A percentile compares a stretch with the other conserved stretches of the same genome.
These are phyloP conservation scores for Monomorium pharaonis DNA, from an alignment of 1,140 invertebrate species.

Conservation along the genomic window DNA sequence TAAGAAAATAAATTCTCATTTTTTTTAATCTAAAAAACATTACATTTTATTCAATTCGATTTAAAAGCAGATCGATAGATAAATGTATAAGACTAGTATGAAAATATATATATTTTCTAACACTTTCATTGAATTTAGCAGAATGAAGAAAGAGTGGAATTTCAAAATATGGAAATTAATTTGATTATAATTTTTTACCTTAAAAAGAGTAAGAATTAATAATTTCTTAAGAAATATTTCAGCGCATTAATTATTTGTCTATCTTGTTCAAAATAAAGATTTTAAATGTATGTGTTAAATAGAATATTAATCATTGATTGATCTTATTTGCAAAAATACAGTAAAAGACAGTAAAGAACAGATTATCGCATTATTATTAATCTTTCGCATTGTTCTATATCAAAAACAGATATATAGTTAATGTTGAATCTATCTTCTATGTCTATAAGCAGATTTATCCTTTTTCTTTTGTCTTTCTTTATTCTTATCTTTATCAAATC, in stretches of 20 bases:
- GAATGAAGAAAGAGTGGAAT: too few relatives aligned
- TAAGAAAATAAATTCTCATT: background rate
- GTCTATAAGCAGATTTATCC: background rate
- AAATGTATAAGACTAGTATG: too few relatives aligned
- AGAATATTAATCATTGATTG: background rate
- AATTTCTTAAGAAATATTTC: background rate
- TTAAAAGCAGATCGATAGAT: background rate
- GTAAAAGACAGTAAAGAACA: too few relatives aligned
- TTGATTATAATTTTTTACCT: background rate
- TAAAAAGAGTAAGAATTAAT: background rate
- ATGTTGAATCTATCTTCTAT: too few relatives aligned
- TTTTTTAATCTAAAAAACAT: background rate
- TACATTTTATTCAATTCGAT: background rate
- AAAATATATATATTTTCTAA: too few relatives aligned
- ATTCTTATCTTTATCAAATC: background rate
- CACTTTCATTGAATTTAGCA: too few relatives aligned
- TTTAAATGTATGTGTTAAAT: background rate
- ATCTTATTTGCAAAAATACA: background rate
- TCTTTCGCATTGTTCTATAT: too few relatives aligned
- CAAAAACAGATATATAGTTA: too few relatives aligned
- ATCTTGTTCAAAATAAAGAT: background rate
- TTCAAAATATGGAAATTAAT: too few relatives aligned
- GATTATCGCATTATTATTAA: too few relatives aligned
- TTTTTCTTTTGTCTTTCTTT: background rate
- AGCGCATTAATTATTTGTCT: background rate